phyloP scores from a whole-genome alignment of 2,888 invertebrate genomes.

The Drosophila colorata region DNA sequence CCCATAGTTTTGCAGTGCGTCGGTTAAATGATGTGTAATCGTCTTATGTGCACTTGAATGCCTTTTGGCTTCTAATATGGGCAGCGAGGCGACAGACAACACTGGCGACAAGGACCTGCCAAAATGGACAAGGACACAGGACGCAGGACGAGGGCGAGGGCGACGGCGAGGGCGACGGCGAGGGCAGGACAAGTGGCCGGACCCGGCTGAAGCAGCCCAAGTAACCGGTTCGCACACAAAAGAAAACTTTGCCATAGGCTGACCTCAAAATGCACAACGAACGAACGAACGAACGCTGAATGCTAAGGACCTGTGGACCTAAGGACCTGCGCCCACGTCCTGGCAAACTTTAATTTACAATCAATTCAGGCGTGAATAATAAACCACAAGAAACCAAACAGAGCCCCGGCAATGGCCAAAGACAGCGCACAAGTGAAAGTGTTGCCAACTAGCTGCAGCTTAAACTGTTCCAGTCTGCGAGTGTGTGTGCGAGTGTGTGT shows the following conservation, averaged over 20 bases:
- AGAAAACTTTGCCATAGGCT: constrained; percentile 79
- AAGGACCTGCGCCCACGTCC: constrained; percentile 24
- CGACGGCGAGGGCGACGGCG: neutral
- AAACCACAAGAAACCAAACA: constrained; percentile 84
- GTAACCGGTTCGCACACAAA: constrained; percentile 65
- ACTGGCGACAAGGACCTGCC: constrained; percentile 62
- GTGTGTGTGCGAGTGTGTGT: constrained; percentile 13
- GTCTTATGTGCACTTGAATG: constrained; percentile 84
- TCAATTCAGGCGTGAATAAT: constrained; percentile 85
- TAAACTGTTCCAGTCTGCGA: neutral
- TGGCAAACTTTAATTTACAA: constrained; percentile 84
- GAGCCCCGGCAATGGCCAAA: constrained; percentile 44
- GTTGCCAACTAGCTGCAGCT: constrained; percentile 67
- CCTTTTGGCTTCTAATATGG: constrained; percentile 83
- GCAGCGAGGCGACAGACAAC: constrained; percentile 59
- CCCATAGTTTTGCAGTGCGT: constrained; percentile 73
- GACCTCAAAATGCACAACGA: constrained; percentile 81
- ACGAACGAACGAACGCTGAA: constrained; percentile 15
- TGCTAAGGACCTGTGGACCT: constrained; percentile 40
- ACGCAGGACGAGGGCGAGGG: neutral
- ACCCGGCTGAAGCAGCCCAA: constrained; percentile 29
- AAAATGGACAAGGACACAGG: constrained; percentile 35
- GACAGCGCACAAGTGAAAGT: constrained; percentile 79
- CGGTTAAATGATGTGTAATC: constrained; percentile 85
- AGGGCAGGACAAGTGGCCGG: constrained; percentile 26